phyloP scores from a whole-genome alignment of 2,888 invertebrate genomes.

The Spialia ferax region DNA sequence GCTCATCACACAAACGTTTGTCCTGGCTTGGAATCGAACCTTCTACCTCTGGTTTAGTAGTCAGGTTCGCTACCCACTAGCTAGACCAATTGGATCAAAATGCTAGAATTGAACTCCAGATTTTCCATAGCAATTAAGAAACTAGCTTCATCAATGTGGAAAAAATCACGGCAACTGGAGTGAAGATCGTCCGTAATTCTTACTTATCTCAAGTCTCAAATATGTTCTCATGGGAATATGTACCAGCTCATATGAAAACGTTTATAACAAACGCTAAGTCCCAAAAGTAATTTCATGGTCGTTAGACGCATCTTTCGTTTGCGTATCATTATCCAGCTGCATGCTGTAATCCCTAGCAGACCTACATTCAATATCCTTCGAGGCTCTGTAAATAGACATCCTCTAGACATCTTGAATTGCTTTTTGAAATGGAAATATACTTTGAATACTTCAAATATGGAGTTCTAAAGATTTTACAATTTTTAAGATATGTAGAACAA shows the following conservation, averaged over 20 bases:
- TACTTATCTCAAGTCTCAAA: background rate
- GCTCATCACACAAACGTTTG: no score
- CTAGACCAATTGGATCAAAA: no score
- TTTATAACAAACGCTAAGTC: slow-evolving; percentile 32
- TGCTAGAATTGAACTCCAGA: no score
- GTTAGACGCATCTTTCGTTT: slow-evolving; percentile 29
- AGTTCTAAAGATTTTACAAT: background rate
- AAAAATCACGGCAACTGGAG: no score
- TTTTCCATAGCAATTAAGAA: no score
- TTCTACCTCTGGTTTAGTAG: no score
- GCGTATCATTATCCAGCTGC: slow-evolving; percentile 26
- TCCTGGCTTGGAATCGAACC: no score
- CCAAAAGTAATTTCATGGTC: slow-evolving; percentile 37
- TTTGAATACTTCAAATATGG: background rate
- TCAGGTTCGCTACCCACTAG: no score
- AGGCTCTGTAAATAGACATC: background rate
- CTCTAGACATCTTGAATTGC: background rate
- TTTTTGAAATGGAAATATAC: background rate
- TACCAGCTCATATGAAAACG: slow-evolving; percentile 22
- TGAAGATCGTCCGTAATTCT: no score
- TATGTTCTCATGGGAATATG: slow-evolving; percentile 9
- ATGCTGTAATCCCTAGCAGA: slow-evolving; percentile 22
- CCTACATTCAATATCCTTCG: background rate
- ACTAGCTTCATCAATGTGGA: no score
- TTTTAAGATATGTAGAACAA: background rate